Evolutionary conservation across 2,113 vertebrate genomes (phyloP), one percentile per base, ranked within the genome.

Genomic region (Gymnogyps californianus): DNA sequence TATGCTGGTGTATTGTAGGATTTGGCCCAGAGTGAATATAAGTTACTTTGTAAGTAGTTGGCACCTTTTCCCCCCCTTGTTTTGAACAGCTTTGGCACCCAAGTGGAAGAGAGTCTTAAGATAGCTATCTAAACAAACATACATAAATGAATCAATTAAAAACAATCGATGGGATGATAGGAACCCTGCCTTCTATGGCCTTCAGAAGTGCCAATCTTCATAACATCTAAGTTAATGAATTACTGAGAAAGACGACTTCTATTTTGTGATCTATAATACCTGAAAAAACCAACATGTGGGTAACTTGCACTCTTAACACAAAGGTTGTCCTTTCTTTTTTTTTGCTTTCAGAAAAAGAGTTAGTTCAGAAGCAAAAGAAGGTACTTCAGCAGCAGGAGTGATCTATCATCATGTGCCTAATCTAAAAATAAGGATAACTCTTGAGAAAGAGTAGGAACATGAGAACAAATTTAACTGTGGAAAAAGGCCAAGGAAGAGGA

Each of bases 361-460:
- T 70, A 65, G 70, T 72, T 92, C 52, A 95, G 67, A 89, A 82
- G 67, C 51, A 77, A 87, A 80, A 36, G 36, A 67, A 87, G 47
- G 2, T 81, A 87, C 57, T 91, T 83, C 44, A 82, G 69, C 26
- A 80, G 32, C 57, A 92, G 71, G 40, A 76, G 67, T 72, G 61
- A 90, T 40, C 54, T 54, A 80, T 36, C 72, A 90, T 85, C 90
- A 93, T 61, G 67, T 83, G 92, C 86, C 55, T 89, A 38, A 66
- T 83, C 92, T 97, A 96, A 96, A 97, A 97, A 95, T 97, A 96
- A 89, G 90, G 64, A 44, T 52, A 81, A 87, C 46, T 90, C 83
- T 87, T 93, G 83, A 93, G 85, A 91, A 93, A 93, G 38, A 91
- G 46, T 16, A 77, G 66, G 54, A 93, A 85, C 78, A 90, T 6